phyloP scores from a whole-genome alignment of 2,113 vertebrate genomes.

The Spheniscus mendiculus region DNA sequence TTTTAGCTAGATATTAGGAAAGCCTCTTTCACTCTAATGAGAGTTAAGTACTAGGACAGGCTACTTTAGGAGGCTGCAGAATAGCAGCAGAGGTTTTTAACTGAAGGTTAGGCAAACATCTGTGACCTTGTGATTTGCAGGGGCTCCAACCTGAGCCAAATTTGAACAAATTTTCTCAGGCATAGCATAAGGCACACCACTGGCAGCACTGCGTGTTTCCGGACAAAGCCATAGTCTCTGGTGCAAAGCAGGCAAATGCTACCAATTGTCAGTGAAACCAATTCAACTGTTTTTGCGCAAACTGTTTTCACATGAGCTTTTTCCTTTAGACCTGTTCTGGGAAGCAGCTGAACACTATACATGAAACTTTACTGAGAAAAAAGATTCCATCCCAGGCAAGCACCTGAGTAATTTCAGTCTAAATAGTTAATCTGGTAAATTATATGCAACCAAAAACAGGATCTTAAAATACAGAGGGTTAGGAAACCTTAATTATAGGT shows the following conservation, averaged over 20 bases:
- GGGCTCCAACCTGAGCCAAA: background rate
- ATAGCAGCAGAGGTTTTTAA: background rate
- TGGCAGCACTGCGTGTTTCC: background rate
- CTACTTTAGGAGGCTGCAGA: background rate
- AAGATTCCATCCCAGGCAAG: background rate
- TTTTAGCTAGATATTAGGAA: background rate
- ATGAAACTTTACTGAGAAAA: background rate
- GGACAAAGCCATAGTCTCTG: background rate
- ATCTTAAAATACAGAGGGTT: slow-evolving; percentile 52
- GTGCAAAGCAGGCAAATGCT: background rate
- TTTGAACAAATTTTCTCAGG: background rate
- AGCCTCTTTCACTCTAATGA: background rate
- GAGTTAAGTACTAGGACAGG: background rate
- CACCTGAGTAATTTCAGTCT: background rate
- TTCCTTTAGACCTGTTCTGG: background rate
- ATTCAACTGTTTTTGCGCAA: background rate
- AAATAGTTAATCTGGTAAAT: slow-evolving; percentile 37
- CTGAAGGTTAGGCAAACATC: background rate
- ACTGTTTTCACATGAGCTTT: background rate
- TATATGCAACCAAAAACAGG: background rate
- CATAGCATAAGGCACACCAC: background rate
- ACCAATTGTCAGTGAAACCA: background rate
- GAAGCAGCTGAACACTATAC: background rate
- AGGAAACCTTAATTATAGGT: slow-evolving; percentile 36
- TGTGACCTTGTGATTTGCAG: background rate